Percentiles rank a stretch among this genome's conserved stretches.
Conservation (phyloP, 2,888 invertebrate species). For the Bedellia somnulentella region DNA sequence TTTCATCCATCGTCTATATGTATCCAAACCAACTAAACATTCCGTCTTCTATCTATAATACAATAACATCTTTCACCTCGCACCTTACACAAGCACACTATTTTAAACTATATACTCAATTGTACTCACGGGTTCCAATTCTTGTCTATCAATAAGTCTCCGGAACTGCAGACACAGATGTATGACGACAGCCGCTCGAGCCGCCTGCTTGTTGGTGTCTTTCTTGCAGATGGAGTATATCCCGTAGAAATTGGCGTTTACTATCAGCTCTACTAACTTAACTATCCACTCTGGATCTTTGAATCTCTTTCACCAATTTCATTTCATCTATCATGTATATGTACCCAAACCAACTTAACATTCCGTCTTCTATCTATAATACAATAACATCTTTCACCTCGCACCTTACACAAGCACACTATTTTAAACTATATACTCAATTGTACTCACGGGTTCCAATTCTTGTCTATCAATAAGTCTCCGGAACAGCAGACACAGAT, state of each 20-base stretch:
- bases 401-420: neutral
- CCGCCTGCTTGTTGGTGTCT: slow-evolving; percentile 77
- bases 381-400: neutral
- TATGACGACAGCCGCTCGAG: slow-evolving; percentile 65
- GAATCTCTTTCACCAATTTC: neutral
- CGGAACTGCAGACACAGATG: too few species aligned
- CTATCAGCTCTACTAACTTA: too few species aligned
- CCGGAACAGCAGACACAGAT: too few species aligned
- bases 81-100: neutral
- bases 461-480: slow-evolving; percentile 91
- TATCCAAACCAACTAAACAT: neutral
- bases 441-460: slow-evolving; percentile 74
- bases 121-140: slow-evolving; percentile 89
- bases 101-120: neutral
- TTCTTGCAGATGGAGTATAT: slow-evolving; percentile 84
- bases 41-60: neutral
- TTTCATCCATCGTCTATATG: neutral
- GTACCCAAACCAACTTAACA: neutral
- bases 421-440: neutral
- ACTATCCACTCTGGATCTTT: too few species aligned
- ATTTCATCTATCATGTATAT: neutral
- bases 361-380: neutral
- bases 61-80: neutral
- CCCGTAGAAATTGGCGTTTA: slow-evolving; percentile 98
- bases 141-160: slow-evolving; percentile 91